phyloP scores from a whole-genome alignment of 2,797 vertebrate genomes.

The Falco berigora region DNA sequence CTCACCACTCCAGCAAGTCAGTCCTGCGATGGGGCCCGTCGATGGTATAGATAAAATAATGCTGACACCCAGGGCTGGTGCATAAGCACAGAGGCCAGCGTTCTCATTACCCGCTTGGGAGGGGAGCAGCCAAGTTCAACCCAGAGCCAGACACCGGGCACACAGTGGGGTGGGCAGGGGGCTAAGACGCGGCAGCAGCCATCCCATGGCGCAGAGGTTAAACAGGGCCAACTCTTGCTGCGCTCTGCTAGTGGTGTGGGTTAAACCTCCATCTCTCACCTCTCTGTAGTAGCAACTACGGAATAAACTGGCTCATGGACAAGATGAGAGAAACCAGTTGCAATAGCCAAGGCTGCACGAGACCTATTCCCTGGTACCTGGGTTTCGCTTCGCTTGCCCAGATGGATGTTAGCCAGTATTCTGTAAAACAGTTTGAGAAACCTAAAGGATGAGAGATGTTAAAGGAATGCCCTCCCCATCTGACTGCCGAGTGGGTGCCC shows the following conservation, averaged over 20 bases:
- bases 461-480: background rate
- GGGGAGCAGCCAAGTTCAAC: fast-evolving
- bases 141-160: background rate
- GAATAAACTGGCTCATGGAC: background rate
- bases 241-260: background rate
- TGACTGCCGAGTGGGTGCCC: background rate
- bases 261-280: background rate
- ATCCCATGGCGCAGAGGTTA: background rate
- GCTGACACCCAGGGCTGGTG: background rate
- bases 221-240: background rate
- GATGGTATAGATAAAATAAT: background rate
- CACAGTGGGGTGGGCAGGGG: fast-evolving
- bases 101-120: background rate
- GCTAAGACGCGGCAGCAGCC: background rate
- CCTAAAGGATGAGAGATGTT: background rate
- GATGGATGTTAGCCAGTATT: background rate
- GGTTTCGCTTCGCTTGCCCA: background rate
- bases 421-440: background rate
- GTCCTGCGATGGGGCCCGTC: fast-evolving
- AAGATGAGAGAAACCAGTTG: background rate
- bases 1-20: background rate
- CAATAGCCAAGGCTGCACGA: background rate
- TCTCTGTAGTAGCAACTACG: background rate
- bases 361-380: background rate
- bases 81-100: background rate